Evolutionary conservation across 2,797 vertebrate genomes (phyloP).

Genomic region (Gymnothorax reevesii): DNA sequence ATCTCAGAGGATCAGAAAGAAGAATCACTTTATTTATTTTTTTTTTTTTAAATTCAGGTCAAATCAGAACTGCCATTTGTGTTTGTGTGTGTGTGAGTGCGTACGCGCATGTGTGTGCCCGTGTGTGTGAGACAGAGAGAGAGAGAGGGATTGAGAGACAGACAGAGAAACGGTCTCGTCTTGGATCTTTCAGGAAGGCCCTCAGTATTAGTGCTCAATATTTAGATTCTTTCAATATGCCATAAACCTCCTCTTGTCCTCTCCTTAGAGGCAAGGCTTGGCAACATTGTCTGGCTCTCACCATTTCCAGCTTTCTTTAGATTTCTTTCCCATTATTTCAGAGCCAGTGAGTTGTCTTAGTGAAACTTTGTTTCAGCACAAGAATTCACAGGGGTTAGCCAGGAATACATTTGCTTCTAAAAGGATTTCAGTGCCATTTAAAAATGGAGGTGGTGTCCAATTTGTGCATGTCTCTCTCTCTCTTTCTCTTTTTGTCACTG

Average conservation of each 20-base stretch:
- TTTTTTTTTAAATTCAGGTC: neutral
- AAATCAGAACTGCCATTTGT: neutral
- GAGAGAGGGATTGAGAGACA: neutral
- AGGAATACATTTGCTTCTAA: conserved; percentile 24
- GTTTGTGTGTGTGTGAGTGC: too few species aligned
- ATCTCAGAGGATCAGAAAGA: neutral
- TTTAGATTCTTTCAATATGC: neutral
- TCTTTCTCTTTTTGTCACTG: neutral
- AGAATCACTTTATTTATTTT: too few species aligned
- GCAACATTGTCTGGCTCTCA: conserved; percentile 8
- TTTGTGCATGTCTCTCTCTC: conserved; percentile 9
- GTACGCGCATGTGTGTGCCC: too few species aligned
- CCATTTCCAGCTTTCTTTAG: conserved; percentile 16
- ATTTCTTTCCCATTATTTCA: conserved; percentile 11
- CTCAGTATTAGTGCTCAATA: neutral
- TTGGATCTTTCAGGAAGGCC: neutral
- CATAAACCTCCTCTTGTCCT: conserved; percentile 1
- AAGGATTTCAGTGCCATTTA: neutral
- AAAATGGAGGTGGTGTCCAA: neutral
- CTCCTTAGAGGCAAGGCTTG: conserved; percentile 25
- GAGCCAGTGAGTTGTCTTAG: conserved; percentile 22
- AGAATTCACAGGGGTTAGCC: conserved; percentile 24
- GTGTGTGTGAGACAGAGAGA: too few species aligned
- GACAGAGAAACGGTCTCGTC: neutral
- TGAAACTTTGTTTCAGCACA: conserved; percentile 17